Evolutionary conservation across 2,888 invertebrate genomes (phyloP), one percentile per base, ranked within the genome.

Genomic region (Oligia strigilis): DNA sequence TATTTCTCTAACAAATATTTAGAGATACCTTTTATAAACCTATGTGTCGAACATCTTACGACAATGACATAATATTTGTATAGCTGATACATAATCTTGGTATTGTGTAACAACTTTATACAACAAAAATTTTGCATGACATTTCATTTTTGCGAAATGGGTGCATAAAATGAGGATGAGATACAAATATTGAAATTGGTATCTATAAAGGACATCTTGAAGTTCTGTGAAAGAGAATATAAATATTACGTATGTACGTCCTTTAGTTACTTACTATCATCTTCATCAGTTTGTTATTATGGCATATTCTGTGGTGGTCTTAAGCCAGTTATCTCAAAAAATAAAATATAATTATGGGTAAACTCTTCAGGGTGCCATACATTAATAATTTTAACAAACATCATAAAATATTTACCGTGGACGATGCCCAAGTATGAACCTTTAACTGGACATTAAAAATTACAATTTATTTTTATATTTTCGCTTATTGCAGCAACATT

Each of bases 21-120:
- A 91, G 89, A 89, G 78, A 87, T 83, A 76, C 87, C 89, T 87
- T 88, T 82, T 84, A 81, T 85, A 87, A 89, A 87, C 83, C 89
- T 91, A 90, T 89, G 89, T 88, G 89, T 86, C 83, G 91, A 90
- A 91, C 87, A 92, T 93, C 91, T 91, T 91, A 90, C 90, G 93
- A 95, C 95, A 95, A 95, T 94, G 92, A 94, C 95, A 95, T 94
- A 95, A 96, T 95, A 96, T 96, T 96, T 96, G 94, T 94, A 92
- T 94, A 93, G 91, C 87, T 86, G 82, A 93, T 92, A 92, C 88
- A 82, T 93, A 92, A 93, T 93, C 93, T 91, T 65, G 13, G 89
- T 82, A 92, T 95, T 95, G 94, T 94, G 87, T 87, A 91, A 90
- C 80, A 72, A 82, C 87, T 88, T 90, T 87, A 91, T 85, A 92